Conservation (phyloP, 2,888 invertebrate genomes). For the Adela reaumurella region DNA sequence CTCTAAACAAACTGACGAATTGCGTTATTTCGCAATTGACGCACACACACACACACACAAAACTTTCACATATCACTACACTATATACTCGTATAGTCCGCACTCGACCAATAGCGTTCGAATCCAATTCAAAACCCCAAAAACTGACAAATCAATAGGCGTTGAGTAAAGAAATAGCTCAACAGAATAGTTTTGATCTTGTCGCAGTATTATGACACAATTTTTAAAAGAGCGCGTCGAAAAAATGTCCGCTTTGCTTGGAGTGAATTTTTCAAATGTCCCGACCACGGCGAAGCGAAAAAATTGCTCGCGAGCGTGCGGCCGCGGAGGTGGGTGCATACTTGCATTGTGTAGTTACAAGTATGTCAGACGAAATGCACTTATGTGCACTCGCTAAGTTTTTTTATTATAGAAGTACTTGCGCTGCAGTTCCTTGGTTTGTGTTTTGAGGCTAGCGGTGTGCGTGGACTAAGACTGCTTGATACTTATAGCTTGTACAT, state of each 20-base stretch:
- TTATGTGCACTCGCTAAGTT: conserved; percentile 53
- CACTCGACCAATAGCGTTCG: background rate
- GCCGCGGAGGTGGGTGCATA: conserved; percentile 11
- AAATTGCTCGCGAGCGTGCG: conserved; percentile 36
- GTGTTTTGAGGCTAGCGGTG: conserved; percentile 32
- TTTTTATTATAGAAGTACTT: conserved; percentile 47
- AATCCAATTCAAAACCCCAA: background rate
- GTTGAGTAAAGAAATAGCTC: background rate
- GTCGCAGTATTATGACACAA: background rate
- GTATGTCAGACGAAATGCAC: conserved; percentile 47
- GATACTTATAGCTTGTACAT: conserved; percentile 24
- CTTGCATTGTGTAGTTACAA: conserved; percentile 18
- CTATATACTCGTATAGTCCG: no score
- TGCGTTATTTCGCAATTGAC: background rate
- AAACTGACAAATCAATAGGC: background rate
- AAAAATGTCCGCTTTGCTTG: conserved; percentile 49
- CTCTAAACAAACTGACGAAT: background rate
- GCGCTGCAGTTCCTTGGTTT: conserved; percentile 40
- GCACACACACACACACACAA: background rate
- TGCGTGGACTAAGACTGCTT: conserved; percentile 22
- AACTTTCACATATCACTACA: background rate
- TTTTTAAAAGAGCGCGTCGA: conserved; percentile 11
- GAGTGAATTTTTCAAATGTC: conserved; percentile 55
- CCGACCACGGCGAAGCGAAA: conserved; percentile 24
- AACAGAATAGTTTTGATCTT: background rate